phyloP scores from a whole-genome alignment of 2,797 vertebrate genomes.

The Myotis findleyi region DNA sequence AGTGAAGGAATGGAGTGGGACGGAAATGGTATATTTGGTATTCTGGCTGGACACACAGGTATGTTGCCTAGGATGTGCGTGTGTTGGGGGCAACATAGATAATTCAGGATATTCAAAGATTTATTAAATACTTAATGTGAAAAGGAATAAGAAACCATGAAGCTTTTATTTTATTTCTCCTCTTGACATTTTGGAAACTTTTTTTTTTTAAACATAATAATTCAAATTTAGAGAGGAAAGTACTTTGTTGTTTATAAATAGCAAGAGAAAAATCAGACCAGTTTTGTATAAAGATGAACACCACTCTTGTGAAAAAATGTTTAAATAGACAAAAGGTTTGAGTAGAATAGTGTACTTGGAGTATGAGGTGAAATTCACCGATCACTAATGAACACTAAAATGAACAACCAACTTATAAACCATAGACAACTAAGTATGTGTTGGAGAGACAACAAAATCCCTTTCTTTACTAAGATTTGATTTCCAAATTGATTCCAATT shows the following conservation, averaged over 20 bases:
- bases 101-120: neutral
- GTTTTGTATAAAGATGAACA: neutral
- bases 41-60: neutral
- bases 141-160: neutral
- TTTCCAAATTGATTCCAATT: conserved; percentile 11
- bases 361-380: neutral
- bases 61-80: neutral
- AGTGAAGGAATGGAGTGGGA: neutral
- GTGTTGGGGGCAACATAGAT: neutral
- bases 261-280: conserved; percentile 1
- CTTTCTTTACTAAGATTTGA: conserved; percentile 14
- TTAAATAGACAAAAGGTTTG: neutral
- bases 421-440: neutral
- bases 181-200: conserved; percentile 24
- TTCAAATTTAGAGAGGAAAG: neutral
- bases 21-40: neutral
- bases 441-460: neutral
- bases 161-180: conserved; percentile 38
- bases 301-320: conserved; percentile 26
- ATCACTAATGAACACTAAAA: conserved; percentile 38
- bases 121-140: neutral
- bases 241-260: neutral
- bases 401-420: neutral
- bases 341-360: neutral
- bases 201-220: neutral